Evolutionary conservation across 2,113 vertebrate genomes (phyloP).

Genomic region (Tupaia chinensis): DNA sequence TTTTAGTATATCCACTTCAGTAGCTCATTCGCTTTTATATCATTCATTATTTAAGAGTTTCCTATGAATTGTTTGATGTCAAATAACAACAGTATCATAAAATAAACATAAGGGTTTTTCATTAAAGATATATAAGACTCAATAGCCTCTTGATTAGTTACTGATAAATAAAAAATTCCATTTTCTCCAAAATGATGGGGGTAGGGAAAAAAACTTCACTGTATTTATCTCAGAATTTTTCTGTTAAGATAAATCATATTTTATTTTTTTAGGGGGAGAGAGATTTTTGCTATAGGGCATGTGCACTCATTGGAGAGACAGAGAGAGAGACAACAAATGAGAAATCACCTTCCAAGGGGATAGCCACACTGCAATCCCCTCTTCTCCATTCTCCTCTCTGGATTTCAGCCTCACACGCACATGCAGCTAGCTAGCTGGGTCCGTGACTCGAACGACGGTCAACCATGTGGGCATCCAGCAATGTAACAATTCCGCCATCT

Average conservation of each 20-base stretch:
- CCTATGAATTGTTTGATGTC: not conserved
- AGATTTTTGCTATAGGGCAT: too few relatives aligned
- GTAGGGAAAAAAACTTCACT: not conserved
- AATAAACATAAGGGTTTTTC: slow-evolving; percentile 1
- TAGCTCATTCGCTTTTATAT: slow-evolving; percentile 36
- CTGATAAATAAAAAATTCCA: not conserved
- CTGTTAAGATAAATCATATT: not conserved
- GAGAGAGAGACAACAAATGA: too few relatives aligned
- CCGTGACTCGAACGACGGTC: too few relatives aligned
- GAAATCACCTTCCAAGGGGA: too few relatives aligned
- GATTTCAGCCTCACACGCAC: too few relatives aligned
- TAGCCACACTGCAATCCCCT: too few relatives aligned
- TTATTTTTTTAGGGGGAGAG: not conserved
- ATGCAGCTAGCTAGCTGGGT: too few relatives aligned
- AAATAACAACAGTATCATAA: not conserved
- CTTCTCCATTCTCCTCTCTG: too few relatives aligned
- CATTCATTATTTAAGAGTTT: slow-evolving; percentile 28
- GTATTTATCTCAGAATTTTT: not conserved
- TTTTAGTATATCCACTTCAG: not conserved
- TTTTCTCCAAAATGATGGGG: not conserved
- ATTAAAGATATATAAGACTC: slow-evolving; percentile 21
- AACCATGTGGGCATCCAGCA: too few relatives aligned
- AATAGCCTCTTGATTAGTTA: slow-evolving; percentile 23
- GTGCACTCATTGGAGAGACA: too few relatives aligned
- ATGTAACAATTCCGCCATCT: too few relatives aligned